Evolutionary conservation across 2,113 vertebrate species (phyloP).

Genomic region (Illadopsis cleaveri): DNA sequence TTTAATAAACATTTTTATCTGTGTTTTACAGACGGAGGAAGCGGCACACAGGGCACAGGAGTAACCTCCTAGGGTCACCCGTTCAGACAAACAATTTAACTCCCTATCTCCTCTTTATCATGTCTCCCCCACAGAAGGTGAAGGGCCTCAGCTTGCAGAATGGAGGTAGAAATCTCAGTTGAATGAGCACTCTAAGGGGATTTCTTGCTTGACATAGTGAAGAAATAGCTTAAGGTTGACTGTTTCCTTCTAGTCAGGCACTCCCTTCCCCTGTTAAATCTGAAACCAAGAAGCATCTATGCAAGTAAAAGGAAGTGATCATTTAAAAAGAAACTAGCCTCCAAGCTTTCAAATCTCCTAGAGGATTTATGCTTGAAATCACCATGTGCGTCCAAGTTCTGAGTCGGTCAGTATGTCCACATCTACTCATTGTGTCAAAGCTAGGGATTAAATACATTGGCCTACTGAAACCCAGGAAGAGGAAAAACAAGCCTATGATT

Average conservation of each 20-base stretch:
- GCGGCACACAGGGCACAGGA: not conserved
- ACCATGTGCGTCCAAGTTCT: not conserved
- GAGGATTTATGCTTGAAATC: constrained; percentile 12
- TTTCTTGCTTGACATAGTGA: constrained; percentile 25
- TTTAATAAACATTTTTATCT: not conserved
- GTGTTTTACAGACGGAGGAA: not conserved
- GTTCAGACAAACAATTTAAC: not conserved
- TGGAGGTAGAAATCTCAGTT: not conserved
- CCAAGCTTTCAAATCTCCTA: not conserved
- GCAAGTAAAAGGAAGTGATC: not conserved
- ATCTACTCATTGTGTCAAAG: not conserved
- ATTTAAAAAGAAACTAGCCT: not conserved
- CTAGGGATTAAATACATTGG: not conserved
- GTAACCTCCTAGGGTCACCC: not conserved
- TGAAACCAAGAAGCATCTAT: constrained; percentile 25
- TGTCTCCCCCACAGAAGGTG: not conserved
- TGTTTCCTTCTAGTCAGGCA: not conserved
- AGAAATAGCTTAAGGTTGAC: constrained; percentile 16
- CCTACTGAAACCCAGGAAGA: not conserved
- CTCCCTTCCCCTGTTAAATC: not conserved
- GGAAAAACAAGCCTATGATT: not conserved
- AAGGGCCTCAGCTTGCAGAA: not conserved
- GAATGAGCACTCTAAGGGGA: not conserved
- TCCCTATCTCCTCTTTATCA: not conserved
- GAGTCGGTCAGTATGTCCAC: not conserved